A percentile compares a stretch with the other conserved stretches of the same genome.
phyloP scores from a whole-genome alignment of 2,888 invertebrate genomes.

The Rhaphigaster nebulosa region DNA sequence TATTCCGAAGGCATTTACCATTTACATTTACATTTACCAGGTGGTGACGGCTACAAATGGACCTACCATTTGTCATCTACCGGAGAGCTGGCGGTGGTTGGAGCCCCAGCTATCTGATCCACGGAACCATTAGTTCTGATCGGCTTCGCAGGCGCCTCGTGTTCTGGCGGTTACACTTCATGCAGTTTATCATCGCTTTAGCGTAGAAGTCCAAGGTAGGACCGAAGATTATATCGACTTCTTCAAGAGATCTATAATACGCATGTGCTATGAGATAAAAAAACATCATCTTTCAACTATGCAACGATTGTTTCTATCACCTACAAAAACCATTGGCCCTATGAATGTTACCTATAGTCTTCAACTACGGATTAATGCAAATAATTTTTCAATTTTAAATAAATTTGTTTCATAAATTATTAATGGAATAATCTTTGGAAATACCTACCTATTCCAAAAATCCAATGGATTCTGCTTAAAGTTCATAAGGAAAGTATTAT shows the following conservation, averaged over 20 bases:
- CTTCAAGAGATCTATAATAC: neutral
- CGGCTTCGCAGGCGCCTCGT: conserved; percentile 11
- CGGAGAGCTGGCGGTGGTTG: conserved; percentile 23
- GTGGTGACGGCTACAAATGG: conserved; percentile 39
- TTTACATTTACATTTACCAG: conserved; percentile 16
- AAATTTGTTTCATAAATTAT: too few relatives aligned
- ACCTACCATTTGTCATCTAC: conserved; percentile 44
- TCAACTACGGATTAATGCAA: too few relatives aligned
- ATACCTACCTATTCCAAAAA: too few relatives aligned
- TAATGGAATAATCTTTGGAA: too few relatives aligned
- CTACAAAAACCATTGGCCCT: too few relatives aligned
- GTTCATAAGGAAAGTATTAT: too few relatives aligned
- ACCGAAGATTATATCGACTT: neutral
- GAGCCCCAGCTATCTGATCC: conserved; percentile 21
- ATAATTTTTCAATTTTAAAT: too few relatives aligned
- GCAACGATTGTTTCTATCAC: too few relatives aligned
- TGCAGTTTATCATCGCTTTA: neutral
- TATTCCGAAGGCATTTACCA: too few relatives aligned
- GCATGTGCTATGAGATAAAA: neutral
- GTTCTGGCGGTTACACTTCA: conserved; percentile 22
- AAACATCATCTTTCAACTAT: too few relatives aligned
- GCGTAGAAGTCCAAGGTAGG: neutral
- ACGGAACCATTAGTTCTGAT: conserved; percentile 29
- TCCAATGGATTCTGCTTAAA: too few relatives aligned
- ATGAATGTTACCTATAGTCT: too few relatives aligned